phyloP scores from a whole-genome alignment of 2,797 vertebrate genomes.

The Tamandua tetradactyla region DNA sequence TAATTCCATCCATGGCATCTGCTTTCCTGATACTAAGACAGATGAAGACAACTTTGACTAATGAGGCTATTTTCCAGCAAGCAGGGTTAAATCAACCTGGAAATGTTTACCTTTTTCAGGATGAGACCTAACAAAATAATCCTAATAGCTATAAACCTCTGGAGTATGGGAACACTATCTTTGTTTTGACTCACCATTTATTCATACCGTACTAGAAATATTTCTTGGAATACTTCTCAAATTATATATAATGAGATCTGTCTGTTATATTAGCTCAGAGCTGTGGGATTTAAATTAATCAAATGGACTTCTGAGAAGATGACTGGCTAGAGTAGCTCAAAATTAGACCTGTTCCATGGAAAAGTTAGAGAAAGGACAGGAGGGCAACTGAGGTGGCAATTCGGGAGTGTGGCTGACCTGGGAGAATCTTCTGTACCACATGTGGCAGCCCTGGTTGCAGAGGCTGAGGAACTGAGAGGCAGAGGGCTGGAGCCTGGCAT shows the following conservation, averaged over 20 bases:
- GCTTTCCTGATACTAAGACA: not conserved
- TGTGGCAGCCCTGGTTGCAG: no score
- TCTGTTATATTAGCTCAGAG: not conserved
- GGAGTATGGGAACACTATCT: not conserved
- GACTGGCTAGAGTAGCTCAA: no score
- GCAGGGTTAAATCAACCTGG: not conserved
- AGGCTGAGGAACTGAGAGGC: no score
- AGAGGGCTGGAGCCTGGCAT: no score
- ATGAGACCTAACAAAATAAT: not conserved
- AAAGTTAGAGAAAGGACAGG: no score
- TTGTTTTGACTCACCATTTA: not conserved
- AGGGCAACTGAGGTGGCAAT: no score
- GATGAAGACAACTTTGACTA: not conserved
- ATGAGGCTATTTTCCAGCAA: not conserved
- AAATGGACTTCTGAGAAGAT: not conserved
- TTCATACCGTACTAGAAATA: not conserved
- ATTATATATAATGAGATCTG: not conserved
- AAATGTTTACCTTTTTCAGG: not conserved
- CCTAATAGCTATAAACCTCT: not conserved
- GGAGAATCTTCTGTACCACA: no score
- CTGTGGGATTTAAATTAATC: conserved; percentile 30
- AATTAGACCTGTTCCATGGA: no score
- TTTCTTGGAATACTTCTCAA: not conserved
- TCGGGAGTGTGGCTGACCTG: no score
- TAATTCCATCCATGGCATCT: not conserved